phyloP scores from a whole-genome alignment of 1,140 invertebrate species.

The Vanessa atalanta region DNA sequence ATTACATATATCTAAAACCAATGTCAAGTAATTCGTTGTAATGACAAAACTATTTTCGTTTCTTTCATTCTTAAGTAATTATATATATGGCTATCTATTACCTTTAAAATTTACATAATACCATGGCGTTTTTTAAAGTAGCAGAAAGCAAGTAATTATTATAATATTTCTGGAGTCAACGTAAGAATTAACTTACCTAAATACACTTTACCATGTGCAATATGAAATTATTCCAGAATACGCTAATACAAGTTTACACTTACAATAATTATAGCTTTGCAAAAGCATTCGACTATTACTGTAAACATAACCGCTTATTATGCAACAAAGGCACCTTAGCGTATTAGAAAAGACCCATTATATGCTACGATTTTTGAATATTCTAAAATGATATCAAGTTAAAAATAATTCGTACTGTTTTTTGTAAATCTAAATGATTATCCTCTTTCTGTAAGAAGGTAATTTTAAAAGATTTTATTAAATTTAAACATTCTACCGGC shows the following conservation, averaged over 20 bases:
- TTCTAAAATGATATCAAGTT: not conserved
- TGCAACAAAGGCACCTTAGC: not conserved
- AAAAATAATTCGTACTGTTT: not conserved
- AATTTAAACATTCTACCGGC: too few species aligned
- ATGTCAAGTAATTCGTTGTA: too few species aligned
- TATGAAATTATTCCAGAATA: not conserved
- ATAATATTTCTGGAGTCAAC: too few species aligned
- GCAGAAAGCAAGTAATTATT: too few species aligned
- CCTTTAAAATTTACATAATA: too few species aligned
- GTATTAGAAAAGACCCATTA: conserved; percentile 2
- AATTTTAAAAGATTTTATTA: too few species aligned
- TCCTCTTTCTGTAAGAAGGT: not conserved
- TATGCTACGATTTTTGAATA: not conserved
- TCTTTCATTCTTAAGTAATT: too few species aligned
- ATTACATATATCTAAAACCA: too few species aligned
- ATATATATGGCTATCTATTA: too few species aligned
- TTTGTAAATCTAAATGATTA: not conserved
- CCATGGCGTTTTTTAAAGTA: too few species aligned
- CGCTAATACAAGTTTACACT: not conserved
- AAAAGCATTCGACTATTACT: conserved; percentile 12
- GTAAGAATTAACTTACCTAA: too few species aligned
- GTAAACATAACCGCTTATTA: conserved; percentile 24
- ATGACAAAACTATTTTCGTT: too few species aligned
- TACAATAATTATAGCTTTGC: conserved; percentile 12
- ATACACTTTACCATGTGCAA: not conserved